These are phyloP conservation scores for Aurelia sp. DNA, from an alignment of 30 jellyfish, hydroid and myxozoan species.

Conservation along the genomic window DNA sequence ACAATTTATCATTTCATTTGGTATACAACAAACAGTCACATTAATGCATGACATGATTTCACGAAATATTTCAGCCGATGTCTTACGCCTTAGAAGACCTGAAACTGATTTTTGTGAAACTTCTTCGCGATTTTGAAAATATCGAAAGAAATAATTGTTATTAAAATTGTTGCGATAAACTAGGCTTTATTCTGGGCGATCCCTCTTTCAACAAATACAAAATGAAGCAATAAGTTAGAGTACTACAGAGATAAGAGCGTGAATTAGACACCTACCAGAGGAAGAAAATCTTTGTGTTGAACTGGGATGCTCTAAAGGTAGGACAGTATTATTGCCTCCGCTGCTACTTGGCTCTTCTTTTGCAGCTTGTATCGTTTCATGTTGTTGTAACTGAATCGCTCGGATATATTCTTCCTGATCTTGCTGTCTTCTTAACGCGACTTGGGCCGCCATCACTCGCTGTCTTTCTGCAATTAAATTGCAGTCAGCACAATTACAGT, in stretches of 20 bases:
- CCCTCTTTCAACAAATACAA: background rate
- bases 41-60: no score
- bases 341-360: constrained; percentile 81
- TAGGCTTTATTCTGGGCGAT: no score
- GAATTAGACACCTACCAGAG: constrained; percentile 59
- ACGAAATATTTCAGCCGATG: no score
- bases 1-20: no score
- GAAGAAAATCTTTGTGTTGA: constrained; percentile 71
- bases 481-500: constrained; percentile 98
- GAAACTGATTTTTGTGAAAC: no score
- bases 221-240: background rate
- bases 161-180: no score
- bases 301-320: constrained; percentile 35
- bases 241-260: background rate
- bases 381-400: constrained; percentile 94
- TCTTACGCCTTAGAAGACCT: no score
- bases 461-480: constrained; percentile 98
- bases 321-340: constrained; percentile 20
- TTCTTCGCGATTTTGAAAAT: no score
- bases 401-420: constrained; percentile 96
- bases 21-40: no score
- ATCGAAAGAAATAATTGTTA: no score
- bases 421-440: constrained; percentile 97
- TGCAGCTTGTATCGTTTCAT: constrained; percentile 52
- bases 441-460: constrained; percentile 99